Evolutionary conservation across 37 sponge, comb jelly and placozoan genomes (phyloP).

Genomic region (Haliclona indistincta): DNA sequence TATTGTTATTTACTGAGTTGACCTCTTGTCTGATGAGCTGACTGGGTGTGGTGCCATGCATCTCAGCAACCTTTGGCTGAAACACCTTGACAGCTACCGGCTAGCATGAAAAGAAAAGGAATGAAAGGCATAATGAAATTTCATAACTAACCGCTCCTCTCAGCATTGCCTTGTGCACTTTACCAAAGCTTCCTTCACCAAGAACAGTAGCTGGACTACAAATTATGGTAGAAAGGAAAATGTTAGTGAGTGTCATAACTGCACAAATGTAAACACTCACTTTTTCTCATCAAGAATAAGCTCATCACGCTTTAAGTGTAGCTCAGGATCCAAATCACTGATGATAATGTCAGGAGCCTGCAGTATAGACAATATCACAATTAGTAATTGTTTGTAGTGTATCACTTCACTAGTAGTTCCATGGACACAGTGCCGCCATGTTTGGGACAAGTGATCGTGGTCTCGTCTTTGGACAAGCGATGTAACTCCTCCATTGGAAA

Average conservation of each 20-base stretch:
- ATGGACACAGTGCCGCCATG: slow-evolving; percentile 51
- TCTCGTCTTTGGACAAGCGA: not conserved
- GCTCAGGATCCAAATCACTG: slow-evolving; percentile 47
- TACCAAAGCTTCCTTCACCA: slow-evolving; percentile 77
- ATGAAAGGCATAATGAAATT: too few relatives aligned
- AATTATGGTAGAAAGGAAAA: not conserved
- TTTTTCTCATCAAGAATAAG: slow-evolving; percentile 32
- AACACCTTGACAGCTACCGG: slow-evolving; percentile 74
- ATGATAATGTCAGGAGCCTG: slow-evolving; percentile 73
- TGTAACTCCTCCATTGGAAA: slow-evolving; percentile 33
- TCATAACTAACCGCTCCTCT: slow-evolving; percentile 20
- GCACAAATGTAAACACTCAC: slow-evolving; percentile 9
- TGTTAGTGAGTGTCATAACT: not conserved
- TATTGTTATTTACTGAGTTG: too few relatives aligned
- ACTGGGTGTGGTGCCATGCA: slow-evolving; percentile 58
- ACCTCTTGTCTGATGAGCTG: slow-evolving; percentile 72
- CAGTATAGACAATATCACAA: not conserved
- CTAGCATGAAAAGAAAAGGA: slow-evolving; percentile 1
- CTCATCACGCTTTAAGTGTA: slow-evolving; percentile 20
- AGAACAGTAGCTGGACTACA: slow-evolving; percentile 44
- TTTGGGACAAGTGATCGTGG: slow-evolving; percentile 39
- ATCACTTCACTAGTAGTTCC: slow-evolving; percentile 44
- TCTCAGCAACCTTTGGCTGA: slow-evolving; percentile 37
- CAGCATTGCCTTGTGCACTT: slow-evolving; percentile 58
- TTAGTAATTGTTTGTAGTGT: not conserved